Percentiles rank a stretch among this genome's conserved stretches.
Evolutionary conservation across 2,797 vertebrate species (phyloP).

Genomic region (Myripristis murdjan): DNA sequence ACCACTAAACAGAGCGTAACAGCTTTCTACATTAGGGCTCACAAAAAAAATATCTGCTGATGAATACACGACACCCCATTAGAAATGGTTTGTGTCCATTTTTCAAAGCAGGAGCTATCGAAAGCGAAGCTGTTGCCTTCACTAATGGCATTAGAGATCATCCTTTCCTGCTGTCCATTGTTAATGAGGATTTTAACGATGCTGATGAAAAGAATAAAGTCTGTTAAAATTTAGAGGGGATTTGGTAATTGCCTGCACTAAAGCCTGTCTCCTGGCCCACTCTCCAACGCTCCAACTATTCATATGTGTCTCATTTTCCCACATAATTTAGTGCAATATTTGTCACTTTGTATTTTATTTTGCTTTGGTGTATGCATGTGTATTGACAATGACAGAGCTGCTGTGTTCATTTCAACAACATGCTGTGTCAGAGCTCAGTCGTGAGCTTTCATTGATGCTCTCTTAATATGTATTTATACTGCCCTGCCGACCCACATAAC

Average conservation of each 20-base stretch:
- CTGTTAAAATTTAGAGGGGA: conserved; percentile 58
- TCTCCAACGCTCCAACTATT: conserved; percentile 35
- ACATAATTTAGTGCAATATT: conserved; percentile 45
- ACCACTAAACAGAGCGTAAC: conserved; percentile 30
- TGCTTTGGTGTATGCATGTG: conserved; percentile 10
- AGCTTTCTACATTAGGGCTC: conserved; percentile 46
- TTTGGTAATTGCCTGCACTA: conserved; percentile 62
- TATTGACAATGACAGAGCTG: conserved; percentile 25
- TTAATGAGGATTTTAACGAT: conserved; percentile 72
- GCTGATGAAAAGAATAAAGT: conserved; percentile 71
- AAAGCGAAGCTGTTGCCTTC: conserved; percentile 64
- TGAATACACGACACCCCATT: conserved; percentile 66
- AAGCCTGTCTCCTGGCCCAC: conserved; percentile 50
- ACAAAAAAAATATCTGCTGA: conserved; percentile 31
- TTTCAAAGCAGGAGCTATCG: conserved; percentile 67
- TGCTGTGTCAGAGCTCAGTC: not conserved
- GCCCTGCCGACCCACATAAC: conserved; percentile 9
- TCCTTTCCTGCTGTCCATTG: conserved; percentile 67
- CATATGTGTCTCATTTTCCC: conserved; percentile 46
- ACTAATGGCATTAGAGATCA: conserved; percentile 75
- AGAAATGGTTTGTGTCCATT: conserved; percentile 58
- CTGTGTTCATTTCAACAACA: conserved; percentile 9
- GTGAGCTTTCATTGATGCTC: conserved; percentile 14
- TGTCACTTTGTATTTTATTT: conserved; percentile 40
- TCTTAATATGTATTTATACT: conserved; percentile 17